Percentiles rank a stretch among this genome's conserved stretches.
Evolutionary conservation across 2,888 invertebrate genomes (phyloP).

Genomic region (Diogma glabrata): DNA sequence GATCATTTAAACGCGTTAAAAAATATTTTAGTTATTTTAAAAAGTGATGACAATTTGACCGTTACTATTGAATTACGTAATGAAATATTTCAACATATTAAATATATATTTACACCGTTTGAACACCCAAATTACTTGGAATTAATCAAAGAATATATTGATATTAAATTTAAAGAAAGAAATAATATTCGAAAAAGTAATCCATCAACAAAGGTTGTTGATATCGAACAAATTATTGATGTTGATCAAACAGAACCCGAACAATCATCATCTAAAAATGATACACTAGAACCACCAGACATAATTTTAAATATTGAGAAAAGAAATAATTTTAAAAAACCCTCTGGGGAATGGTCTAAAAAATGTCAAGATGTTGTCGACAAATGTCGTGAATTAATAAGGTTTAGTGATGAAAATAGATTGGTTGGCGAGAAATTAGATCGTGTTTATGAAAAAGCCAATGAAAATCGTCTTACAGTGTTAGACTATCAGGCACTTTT

Average conservation of each 20-base stretch:
- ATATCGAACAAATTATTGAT: background rate
- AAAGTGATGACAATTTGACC: constrained; percentile 25
- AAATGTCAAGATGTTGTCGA: constrained; percentile 1
- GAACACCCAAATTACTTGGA: constrained; percentile 30
- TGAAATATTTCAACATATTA: constrained; percentile 42
- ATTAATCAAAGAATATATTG: constrained; percentile 25
- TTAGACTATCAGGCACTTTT: background rate
- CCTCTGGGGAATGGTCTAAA: background rate
- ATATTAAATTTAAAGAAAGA: constrained; percentile 19
- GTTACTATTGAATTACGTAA: constrained; percentile 37
- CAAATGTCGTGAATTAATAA: background rate
- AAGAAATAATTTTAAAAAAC: too few species aligned
- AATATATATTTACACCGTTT: constrained; percentile 40
- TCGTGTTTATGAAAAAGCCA: background rate
- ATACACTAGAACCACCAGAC: background rate
- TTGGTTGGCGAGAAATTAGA: background rate
- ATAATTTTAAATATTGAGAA: too few species aligned
- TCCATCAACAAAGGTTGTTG: background rate
- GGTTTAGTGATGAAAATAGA: background rate
- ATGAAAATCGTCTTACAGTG: background rate
- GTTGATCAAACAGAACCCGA: background rate
- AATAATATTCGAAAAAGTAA: background rate
- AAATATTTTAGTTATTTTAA: constrained; percentile 31
- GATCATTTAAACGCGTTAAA: constrained; percentile 38
- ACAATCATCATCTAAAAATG: background rate